A percentile compares a stretch with the other conserved stretches of the same genome.
These are phyloP conservation scores for Hippocampus barbouri DNA, from an alignment of 2,113 vertebrate genomes.

Conservation along the genomic window DNA sequence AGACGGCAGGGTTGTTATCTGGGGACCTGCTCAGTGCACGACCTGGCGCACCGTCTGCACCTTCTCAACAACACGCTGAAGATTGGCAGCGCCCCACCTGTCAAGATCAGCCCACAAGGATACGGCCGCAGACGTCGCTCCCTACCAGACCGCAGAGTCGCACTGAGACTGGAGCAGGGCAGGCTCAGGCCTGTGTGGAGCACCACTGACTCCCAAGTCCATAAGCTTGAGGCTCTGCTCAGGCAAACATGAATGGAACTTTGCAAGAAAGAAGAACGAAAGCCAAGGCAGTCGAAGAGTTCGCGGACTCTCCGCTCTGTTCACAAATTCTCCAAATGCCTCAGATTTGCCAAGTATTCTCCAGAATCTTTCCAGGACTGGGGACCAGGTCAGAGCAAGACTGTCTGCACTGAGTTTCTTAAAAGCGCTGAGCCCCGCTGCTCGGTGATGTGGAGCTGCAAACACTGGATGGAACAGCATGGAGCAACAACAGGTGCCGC, in stretches of 20 bases:
- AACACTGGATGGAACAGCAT: slow-evolving; percentile 58
- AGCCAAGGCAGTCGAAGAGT: slow-evolving; percentile 35
- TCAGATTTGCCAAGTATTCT: slow-evolving; percentile 64
- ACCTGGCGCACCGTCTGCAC: slow-evolving; percentile 83
- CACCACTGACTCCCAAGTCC: slow-evolving; percentile 51
- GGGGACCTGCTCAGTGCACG: slow-evolving; percentile 86
- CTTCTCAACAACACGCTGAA: slow-evolving; percentile 79
- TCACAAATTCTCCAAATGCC: slow-evolving; percentile 64
- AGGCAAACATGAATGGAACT: slow-evolving; percentile 62
- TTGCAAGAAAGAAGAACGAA: slow-evolving; percentile 30
- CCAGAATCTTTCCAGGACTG: slow-evolving; percentile 56
- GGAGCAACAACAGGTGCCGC: slow-evolving; percentile 54
- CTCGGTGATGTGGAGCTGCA: slow-evolving; percentile 38
- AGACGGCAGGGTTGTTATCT: slow-evolving; percentile 78
- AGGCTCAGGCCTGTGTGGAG: slow-evolving; percentile 64
- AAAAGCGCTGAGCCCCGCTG: slow-evolving; percentile 27
- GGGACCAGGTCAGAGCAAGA: slow-evolving; percentile 52
- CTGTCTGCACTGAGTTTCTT: slow-evolving; percentile 43
- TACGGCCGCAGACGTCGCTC: slow-evolving; percentile 87
- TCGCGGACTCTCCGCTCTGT: slow-evolving; percentile 40
- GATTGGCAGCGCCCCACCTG: slow-evolving; percentile 72
- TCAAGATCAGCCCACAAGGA: slow-evolving; percentile 83
- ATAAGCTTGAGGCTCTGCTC: slow-evolving; percentile 65
- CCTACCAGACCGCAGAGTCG: slow-evolving; percentile 46
- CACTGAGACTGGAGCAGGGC: slow-evolving; percentile 53